Conservation (phyloP, 2,797 vertebrate species). For the Myotis daubentonii region DNA sequence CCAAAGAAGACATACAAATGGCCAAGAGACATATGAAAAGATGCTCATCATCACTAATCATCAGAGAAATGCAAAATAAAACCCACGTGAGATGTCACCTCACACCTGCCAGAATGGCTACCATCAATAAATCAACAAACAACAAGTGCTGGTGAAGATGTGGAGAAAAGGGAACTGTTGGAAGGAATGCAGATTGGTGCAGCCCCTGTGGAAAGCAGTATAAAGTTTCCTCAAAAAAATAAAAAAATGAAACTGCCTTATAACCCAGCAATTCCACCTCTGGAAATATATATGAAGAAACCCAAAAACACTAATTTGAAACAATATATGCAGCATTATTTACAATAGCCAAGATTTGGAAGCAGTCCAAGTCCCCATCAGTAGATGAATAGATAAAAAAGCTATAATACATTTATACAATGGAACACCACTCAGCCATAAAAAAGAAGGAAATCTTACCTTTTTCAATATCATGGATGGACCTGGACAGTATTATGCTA, state of each 20-base stretch:
- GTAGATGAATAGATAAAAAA: neutral
- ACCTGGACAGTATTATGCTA: neutral
- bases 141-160: neutral
- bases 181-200: neutral
- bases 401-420: neutral
- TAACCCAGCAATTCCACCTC: neutral
- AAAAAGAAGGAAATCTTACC: neutral
- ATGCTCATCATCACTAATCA: neutral
- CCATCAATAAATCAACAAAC: neutral
- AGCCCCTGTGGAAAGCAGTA: neutral
- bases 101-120: neutral
- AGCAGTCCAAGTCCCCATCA: neutral
- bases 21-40: neutral
- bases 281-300: neutral
- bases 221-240: neutral
- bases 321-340: neutral
- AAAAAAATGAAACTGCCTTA: neutral
- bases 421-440: neutral
- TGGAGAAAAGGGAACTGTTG: neutral
- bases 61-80: neutral
- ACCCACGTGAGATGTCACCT: neutral
- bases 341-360: neutral
- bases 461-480: neutral
- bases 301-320: neutral
- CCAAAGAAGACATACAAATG: neutral